Evolutionary conservation across 2,113 vertebrate genomes (phyloP).

Genomic region (Butorides virescens): DNA sequence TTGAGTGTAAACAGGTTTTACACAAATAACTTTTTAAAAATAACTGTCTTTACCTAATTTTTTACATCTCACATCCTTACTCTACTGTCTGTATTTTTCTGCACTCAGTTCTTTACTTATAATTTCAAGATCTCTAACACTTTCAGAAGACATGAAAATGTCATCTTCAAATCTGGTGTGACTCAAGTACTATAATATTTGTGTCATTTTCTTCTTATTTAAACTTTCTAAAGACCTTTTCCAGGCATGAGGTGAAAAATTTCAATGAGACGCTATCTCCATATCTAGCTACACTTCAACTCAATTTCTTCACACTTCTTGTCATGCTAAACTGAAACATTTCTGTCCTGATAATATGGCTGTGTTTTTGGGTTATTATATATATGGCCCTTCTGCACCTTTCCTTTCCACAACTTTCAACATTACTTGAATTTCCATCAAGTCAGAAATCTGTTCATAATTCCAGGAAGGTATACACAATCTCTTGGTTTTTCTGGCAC

Average conservation of each 20-base stretch:
- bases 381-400: conserved; percentile 2
- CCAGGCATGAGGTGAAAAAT: conserved; percentile 6
- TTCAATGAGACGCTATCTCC: background rate
- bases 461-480: conserved; percentile 44
- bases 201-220: conserved; percentile 17
- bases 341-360: background rate
- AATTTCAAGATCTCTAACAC: background rate
- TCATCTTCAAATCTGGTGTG: background rate
- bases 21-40: background rate
- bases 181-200: background rate
- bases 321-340: conserved; percentile 19
- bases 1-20: background rate
- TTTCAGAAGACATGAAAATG: background rate
- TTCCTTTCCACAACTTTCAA: conserved; percentile 31
- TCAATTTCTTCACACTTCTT: conserved; percentile 43
- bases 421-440: conserved; percentile 35
- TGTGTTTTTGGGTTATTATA: conserved; percentile 12
- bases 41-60: background rate
- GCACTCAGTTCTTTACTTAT: background rate
- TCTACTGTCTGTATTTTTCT: background rate
- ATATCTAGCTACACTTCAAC: background rate
- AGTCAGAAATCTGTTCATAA: conserved; percentile 29
- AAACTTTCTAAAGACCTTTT: conserved; percentile 20
- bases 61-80: background rate
- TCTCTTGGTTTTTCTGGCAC: conserved; percentile 39